Base-by-base conservation (phyloP, 2,113 vertebrate species). In the Paralichthys olivaceus region DNA sequence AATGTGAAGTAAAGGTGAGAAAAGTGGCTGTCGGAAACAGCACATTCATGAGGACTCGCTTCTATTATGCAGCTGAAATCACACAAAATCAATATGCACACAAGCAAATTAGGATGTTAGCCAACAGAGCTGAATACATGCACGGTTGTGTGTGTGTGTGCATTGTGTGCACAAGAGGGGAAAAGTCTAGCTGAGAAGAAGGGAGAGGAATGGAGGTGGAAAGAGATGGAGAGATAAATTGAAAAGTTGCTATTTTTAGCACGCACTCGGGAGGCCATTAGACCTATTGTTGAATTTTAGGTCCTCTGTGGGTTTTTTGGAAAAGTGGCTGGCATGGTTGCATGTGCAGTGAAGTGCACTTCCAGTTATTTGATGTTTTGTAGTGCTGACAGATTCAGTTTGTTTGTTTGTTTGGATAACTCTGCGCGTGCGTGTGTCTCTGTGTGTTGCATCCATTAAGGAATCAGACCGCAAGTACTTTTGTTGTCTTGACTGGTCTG, bases 401-500 rank as follows among this genome's bases (percentile, higher is more conserved):
- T 69, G 55, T 67, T 32, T 80, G 74, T 74, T 61, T 76, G 72
- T 75, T 77, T 72, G 29, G 51, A 53, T 43, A 64, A 43, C 22
- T 69, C 32, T n/a, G 19, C 8, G n/a, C 56, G 43, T 37, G 13
- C 4, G 45, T 19, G 34, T 60, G 43, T 37, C 7, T n/a, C 4
- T 26, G 15, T 64, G 23, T n/a, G 51, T 76, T 81, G 74, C 85
- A 81, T 88, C 87, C 84, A 91, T 91, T 90, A 91, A 79, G 77
- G 79, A 91, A 84, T 81, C 86, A 80, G 82, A 81, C 90, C 82
- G 59, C 83, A 79, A 87, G 87, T 84, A 65, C 73, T 87, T 79
- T 76, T 82, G 80, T 76, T 88, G 83, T 87, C 81, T 84, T 87
- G 69, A 70, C 80, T 84, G 80, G 80, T 91, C 81, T 53, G 53